Evolutionary conservation across 2,888 invertebrate genomes (phyloP).

Genomic region (Meandrusa payeni): DNA sequence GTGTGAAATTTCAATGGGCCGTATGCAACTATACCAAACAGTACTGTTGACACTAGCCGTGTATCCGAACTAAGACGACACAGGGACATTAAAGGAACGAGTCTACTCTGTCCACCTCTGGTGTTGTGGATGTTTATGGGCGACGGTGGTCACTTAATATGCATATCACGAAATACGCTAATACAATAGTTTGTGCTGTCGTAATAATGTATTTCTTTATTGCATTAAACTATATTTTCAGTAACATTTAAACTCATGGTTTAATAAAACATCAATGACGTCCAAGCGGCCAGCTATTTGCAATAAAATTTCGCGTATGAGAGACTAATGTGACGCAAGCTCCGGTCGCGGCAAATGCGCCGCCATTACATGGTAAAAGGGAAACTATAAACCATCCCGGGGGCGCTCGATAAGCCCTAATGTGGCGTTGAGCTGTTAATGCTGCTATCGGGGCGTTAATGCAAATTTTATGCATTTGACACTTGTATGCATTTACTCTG

Average conservation of each 20-base stretch:
- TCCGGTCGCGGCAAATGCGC: constrained; percentile 27
- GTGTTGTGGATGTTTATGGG: no score
- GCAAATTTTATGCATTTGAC: constrained; percentile 34
- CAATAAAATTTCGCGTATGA: constrained; percentile 14
- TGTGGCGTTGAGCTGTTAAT: constrained; percentile 39
- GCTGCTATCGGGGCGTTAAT: constrained; percentile 29
- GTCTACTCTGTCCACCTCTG: no score
- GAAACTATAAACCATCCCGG: constrained; percentile 45
- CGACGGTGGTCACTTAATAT: no score
- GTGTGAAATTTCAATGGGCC: no score
- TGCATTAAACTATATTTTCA: no score
- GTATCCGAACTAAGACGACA: no score
- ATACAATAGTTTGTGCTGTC: no score
- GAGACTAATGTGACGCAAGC: constrained; percentile 10
- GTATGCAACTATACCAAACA: no score
- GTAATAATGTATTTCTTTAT: no score
- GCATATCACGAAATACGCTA: no score
- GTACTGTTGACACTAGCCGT: no score
- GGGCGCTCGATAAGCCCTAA: constrained; percentile 41
- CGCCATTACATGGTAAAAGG: constrained; percentile 34
- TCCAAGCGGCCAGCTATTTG: constrained; percentile 9
- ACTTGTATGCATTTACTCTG: constrained; percentile 30
- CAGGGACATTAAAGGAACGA: no score
- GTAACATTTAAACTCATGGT: neutral
- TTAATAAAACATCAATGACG: neutral